Evolutionary conservation across 2,113 vertebrate genomes (phyloP), one percentile per base, ranked within the genome.

Genomic region (Oenanthe melanoleuca): DNA sequence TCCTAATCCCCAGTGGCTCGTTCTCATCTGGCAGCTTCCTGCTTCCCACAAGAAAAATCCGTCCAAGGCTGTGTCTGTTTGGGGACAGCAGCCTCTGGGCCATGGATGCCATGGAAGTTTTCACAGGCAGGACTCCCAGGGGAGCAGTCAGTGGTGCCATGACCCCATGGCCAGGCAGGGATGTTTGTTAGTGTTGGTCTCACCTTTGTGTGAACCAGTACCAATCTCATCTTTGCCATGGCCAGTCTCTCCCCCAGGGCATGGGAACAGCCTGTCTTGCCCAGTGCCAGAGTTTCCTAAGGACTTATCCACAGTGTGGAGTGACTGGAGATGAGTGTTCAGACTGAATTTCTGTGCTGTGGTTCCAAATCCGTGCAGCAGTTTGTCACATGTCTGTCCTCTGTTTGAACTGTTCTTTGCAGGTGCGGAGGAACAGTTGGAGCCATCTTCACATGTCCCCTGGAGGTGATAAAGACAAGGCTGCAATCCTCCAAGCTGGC

Each of bases 351-450:
- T 5, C 22, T 55, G 5, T 2, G 7, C 55, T 70, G 23, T 42
- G 86, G 5, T 34, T 31, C 45, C n/a, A 15, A 5, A 2, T 15
- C 52, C 29, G 9, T 56, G 49, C 38, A 29, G 38, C 38, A 28
- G 11, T 19, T 53, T 61, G 72, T 52, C 74, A 91, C 26, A 77
- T 85, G 34, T 50, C 50, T 84, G n/a, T 49, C 50, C 79, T 67
- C 40, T 91, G 6, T 77, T 74, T 60, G 9, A 25, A 33, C 92
- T 95, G 60, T 82, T 1, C 86, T 71, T 85, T 95, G 15, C 97
- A 99, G 99, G 93, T 99, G 99, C 31, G 99, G 99, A 81, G 99
- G 99, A 86, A 99, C 99, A 0, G 98, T 99, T 81, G 99, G 99
- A 74, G 99, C 99, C 96, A 99, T 99, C 74, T 97, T 99, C 85